These are phyloP conservation scores for Leptatherina wallacei DNA, from an alignment of 2,797 vertebrate species.

Conservation along the genomic window DNA sequence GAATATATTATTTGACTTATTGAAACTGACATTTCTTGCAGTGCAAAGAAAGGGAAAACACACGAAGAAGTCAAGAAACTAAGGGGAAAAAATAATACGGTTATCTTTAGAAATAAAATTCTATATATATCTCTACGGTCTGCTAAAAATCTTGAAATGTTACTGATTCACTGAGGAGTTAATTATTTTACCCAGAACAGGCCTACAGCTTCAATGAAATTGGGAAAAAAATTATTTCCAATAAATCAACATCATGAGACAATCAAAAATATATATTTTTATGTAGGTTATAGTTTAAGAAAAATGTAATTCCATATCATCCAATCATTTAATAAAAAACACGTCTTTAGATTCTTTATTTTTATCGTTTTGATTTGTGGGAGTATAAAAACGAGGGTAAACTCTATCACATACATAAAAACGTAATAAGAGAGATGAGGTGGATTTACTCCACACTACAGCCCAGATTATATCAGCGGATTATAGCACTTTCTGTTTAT, in stretches of 20 bases:
- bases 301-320: not conserved
- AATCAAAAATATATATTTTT: constrained; percentile 1
- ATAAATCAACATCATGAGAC: not conserved
- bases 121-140: too few species aligned
- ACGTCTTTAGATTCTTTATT: not conserved
- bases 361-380: constrained; percentile 12
- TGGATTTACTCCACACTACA: constrained; percentile 50
- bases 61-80: constrained; percentile 52
- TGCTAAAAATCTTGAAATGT: not conserved
- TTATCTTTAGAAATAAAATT: not conserved
- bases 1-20: constrained; percentile 23
- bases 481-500: constrained; percentile 49
- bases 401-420: constrained; percentile 23
- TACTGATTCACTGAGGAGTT: constrained; percentile 7
- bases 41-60: constrained; percentile 44
- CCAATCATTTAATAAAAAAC: not conserved
- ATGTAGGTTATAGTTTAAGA: not conserved
- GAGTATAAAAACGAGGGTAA: constrained; percentile 3
- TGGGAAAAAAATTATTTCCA: not conserved
- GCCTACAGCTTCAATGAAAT: constrained; percentile 25
- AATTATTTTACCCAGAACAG: not conserved
- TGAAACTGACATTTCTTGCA: constrained; percentile 64
- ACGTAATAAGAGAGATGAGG: constrained; percentile 38
- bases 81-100: constrained; percentile 15
- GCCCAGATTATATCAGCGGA: constrained; percentile 62